phyloP scores from a whole-genome alignment of 2,888 invertebrate genomes.

The Drosophila diplacantha region DNA sequence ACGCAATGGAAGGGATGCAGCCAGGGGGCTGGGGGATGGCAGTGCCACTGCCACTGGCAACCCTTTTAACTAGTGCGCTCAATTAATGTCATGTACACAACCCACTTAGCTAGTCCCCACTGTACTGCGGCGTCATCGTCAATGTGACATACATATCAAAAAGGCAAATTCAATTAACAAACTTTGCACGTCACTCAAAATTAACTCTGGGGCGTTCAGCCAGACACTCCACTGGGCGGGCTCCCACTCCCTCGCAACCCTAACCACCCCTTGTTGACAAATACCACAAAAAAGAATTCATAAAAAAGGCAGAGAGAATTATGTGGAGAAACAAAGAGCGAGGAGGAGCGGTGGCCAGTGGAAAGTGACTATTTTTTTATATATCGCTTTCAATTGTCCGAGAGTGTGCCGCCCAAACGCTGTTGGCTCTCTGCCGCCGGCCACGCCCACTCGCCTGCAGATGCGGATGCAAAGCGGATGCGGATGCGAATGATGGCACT shows the following conservation, averaged over 20 bases:
- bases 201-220: constrained; percentile 64
- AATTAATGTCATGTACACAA: constrained; percentile 73
- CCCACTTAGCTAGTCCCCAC: constrained; percentile 69
- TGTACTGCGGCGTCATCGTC: constrained; percentile 49
- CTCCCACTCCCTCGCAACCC: neutral
- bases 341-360: neutral
- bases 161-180: constrained; percentile 70
- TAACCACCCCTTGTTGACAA: constrained; percentile 49
- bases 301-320: constrained; percentile 22
- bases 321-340: constrained; percentile 26
- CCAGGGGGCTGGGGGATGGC: neutral
- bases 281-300: constrained; percentile 27
- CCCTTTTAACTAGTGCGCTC: constrained; percentile 54
- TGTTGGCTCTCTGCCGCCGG: constrained; percentile 29
- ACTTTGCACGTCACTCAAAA: constrained; percentile 72
- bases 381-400: constrained; percentile 69
- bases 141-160: constrained; percentile 52
- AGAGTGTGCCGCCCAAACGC: constrained; percentile 57
- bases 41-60: constrained; percentile 11
- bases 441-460: constrained; percentile 39
- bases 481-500: constrained; percentile 41
- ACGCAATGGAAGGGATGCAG: constrained; percentile 1
- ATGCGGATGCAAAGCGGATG: constrained; percentile 22
- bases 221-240: constrained; percentile 31
- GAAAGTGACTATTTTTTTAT: constrained; percentile 54